Evolutionary conservation across 1,140 invertebrate genomes (phyloP).

Genomic region (Lepidurus packardi): DNA sequence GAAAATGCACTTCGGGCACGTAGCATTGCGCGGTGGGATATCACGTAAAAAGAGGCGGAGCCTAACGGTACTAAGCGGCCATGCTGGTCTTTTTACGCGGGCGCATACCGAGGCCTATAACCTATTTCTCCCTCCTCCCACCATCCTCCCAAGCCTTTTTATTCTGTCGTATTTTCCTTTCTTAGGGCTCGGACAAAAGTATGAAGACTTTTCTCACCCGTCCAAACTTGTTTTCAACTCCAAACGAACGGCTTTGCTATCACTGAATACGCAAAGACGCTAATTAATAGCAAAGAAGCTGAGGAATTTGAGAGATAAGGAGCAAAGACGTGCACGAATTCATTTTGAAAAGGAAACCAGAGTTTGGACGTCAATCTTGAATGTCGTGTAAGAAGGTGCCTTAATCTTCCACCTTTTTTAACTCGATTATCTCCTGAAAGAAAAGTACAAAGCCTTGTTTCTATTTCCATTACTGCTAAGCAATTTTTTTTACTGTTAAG

Average conservation of each 20-base stretch:
- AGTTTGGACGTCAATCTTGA: too few species aligned
- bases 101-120: conserved; percentile 10
- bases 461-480: too few species aligned
- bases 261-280: not conserved
- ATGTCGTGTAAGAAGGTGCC: too few species aligned
- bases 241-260: not conserved
- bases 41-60: not conserved
- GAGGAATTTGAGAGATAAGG: not conserved
- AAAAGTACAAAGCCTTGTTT: too few species aligned
- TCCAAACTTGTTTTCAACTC: conserved; percentile 13
- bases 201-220: not conserved
- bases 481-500: too few species aligned
- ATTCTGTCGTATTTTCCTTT: not conserved
- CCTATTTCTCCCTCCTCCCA: not conserved
- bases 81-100: conserved; percentile 21
- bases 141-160: not conserved
- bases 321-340: too few species aligned
- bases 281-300: not conserved
- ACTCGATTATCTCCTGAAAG: too few species aligned
- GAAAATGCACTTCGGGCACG: not conserved
- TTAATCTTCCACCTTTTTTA: too few species aligned
- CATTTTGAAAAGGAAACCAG: too few species aligned
- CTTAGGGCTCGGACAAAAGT: not conserved
- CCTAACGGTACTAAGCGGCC: conserved; percentile 1
- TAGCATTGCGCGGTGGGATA: not conserved